Evolutionary conservation across 2,797 vertebrate genomes (phyloP), one percentile per base, ranked within the genome.

Genomic region (Xenentodon cancila): DNA sequence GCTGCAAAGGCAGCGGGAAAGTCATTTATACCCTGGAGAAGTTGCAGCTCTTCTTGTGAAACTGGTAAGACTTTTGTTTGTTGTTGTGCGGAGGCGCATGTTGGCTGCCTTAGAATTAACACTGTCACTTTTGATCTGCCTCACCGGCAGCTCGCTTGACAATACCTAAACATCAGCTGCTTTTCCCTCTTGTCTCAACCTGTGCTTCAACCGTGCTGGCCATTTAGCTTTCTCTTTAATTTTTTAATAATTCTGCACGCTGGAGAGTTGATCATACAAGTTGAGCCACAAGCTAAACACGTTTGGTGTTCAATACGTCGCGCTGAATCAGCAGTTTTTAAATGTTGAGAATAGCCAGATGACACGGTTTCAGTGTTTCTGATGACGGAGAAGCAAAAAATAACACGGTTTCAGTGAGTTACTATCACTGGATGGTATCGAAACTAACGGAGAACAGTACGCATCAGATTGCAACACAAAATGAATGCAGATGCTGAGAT

Each of bases 221-320:
- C 59, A 60, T 40, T 40, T 40, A 16, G 13, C 37, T 40, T 16
- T 15, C 12, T 40, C 13, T 67, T 75, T 47, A 64, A 55, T 80
- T 86, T 85, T 73, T 86, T 80, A 88, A 75, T 71, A 79, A 67
- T 67, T 77, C 79, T 68, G 66, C 70, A 13, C 17, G 66, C 64
- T 49, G 47, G 61, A 75, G 65, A 80, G 59, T 80, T 13, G 80
- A 56, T 75, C 20, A 17, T 55, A 67, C 68, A 51, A 55, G 0
- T 59, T 2, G 59, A 77, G 67, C 82, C 11, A 9, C 51, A 56
- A 78, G 70, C 67, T 68, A 25, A 47, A 55, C 55, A 45, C 59
- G 62, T 75, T 80, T 30, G 54, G 64, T 58, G 69, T 65, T 61
- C 13, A 17, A 63, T 53, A 9, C 34, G 19, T 40, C 32, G 4